These are phyloP conservation scores for Forbesichthys agassizii DNA, from an alignment of 2,113 vertebrate genomes.

Conservation along the genomic window DNA sequence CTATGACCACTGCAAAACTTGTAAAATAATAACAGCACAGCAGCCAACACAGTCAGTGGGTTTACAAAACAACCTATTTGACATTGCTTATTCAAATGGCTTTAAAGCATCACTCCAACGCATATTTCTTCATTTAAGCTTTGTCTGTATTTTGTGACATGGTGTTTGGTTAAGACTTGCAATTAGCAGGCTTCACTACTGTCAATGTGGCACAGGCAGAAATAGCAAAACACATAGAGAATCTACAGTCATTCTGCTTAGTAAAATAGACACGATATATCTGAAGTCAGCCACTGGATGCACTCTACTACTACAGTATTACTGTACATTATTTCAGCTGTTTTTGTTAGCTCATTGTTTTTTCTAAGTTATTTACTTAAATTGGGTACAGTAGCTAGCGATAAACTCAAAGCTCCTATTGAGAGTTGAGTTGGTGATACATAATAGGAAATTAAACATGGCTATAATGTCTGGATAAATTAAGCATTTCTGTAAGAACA, in stretches of 20 bases:
- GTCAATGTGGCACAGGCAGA: constrained; percentile 38
- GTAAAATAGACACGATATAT: constrained; percentile 22
- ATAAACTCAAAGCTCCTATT: too few species aligned
- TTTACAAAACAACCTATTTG: background rate
- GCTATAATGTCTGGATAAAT: too few species aligned
- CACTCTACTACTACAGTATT: too few species aligned
- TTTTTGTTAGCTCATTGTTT: too few species aligned
- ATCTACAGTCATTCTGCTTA: constrained; percentile 26
- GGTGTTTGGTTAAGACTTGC: constrained; percentile 29
- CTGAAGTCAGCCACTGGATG: too few species aligned
- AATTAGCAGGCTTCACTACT: constrained; percentile 62
- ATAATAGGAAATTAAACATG: too few species aligned
- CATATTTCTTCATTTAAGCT: constrained; percentile 26
- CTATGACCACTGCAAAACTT: background rate
- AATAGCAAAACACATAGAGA: constrained; percentile 10
- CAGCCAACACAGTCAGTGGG: too few species aligned
- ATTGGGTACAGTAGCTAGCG: too few species aligned
- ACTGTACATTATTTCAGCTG: too few species aligned
- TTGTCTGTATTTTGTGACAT: constrained; percentile 24
- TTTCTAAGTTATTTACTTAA: too few species aligned
- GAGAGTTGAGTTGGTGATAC: too few species aligned
- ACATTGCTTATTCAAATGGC: background rate
- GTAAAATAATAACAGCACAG: background rate
- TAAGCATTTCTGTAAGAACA: constrained; percentile 12
- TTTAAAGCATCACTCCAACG: background rate